Evolutionary conservation across 2,797 vertebrate species (phyloP).

Genomic region (Manis pentadactyla): DNA sequence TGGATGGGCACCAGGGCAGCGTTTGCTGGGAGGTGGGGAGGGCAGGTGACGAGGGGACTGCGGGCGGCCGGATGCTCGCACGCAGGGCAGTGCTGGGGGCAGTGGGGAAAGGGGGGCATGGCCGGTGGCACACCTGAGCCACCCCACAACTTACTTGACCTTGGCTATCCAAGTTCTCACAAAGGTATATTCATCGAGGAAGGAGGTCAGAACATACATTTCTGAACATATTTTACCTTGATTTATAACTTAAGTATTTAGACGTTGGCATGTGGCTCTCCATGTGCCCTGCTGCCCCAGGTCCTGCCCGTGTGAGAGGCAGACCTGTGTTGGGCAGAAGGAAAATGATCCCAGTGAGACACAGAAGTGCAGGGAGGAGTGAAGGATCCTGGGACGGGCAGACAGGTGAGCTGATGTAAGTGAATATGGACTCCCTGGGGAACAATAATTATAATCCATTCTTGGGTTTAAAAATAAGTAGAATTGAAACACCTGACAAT

Average conservation of each 20-base stretch:
- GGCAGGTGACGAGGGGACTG: too few species aligned
- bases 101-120: too few species aligned
- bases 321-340: neutral
- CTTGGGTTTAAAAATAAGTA: too few species aligned
- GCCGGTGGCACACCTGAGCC: neutral
- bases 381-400: accelerated
- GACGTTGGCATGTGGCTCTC: neutral
- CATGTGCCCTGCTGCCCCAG: too few species aligned
- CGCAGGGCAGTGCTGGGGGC: neutral
- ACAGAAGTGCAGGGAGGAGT: neutral
- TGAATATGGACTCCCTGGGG: neutral
- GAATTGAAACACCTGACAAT: neutral
- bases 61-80: too few species aligned
- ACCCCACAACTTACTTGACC: neutral
- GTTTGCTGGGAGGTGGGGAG: accelerated
- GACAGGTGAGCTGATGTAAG: too few species aligned
- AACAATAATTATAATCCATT: neutral
- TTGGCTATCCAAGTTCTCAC: neutral
- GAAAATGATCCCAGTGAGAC: neutral
- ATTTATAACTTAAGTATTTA: neutral
- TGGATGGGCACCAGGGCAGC: too few species aligned
- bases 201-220: neutral
- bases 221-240: neutral
- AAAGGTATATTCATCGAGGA: neutral
- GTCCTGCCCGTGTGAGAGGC: neutral